A percentile compares a stretch with the other conserved stretches of the same genome.
Evolutionary conservation across 2,113 vertebrate genomes (phyloP).

Genomic region (Athene noctua): DNA sequence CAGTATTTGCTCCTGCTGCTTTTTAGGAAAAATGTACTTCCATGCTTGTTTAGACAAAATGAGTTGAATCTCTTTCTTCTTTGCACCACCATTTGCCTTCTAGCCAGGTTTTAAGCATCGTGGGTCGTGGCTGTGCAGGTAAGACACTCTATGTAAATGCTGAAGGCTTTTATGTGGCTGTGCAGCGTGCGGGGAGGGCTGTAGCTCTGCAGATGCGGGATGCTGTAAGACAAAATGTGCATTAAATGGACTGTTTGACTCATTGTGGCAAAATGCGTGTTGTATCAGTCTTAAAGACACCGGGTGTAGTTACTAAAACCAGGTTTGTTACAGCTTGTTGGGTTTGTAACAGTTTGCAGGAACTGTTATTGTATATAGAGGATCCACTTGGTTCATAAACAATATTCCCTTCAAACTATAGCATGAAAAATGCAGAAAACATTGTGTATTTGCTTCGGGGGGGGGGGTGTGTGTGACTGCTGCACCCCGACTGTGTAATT

Average conservation of each 20-base stretch:
- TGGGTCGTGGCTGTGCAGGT: background rate
- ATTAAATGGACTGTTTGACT: background rate
- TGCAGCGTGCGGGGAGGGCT: background rate
- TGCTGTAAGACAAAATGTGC: fast-evolving
- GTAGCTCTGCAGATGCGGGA: background rate
- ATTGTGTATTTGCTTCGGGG: fast-evolving
- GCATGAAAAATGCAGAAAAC: no score
- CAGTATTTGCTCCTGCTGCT: background rate
- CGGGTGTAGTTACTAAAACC: fast-evolving
- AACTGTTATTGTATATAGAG: no score
- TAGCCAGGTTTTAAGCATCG: no score
- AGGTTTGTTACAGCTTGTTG: no score
- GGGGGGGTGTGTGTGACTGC: background rate
- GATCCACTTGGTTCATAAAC: background rate
- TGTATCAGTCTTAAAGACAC: background rate
- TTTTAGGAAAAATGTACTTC: background rate
- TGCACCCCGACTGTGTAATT: background rate
- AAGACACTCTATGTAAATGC: background rate
- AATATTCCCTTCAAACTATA: background rate
- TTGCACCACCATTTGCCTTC: background rate
- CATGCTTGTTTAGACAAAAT: background rate
- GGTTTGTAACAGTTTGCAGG: background rate
- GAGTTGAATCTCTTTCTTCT: background rate
- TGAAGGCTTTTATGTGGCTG: background rate
- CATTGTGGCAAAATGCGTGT: background rate